These are phyloP conservation scores for Salvelinus sp. DNA, from an alignment of 2,113 vertebrate species.

Conservation along the genomic window DNA sequence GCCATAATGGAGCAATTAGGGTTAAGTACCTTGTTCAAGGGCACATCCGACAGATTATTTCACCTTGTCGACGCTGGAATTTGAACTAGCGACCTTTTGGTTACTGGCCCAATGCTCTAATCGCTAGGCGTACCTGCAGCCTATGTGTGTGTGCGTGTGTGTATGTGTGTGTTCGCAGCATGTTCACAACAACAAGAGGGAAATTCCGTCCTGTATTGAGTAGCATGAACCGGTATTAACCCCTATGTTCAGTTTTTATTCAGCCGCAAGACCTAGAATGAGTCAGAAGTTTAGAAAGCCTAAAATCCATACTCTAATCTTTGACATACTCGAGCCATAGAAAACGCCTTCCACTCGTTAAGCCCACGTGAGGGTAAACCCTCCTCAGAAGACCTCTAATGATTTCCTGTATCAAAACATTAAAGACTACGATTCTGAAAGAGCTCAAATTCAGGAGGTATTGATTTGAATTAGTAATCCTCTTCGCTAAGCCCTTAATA, in stretches of 20 bases:
- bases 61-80: too few relatives aligned
- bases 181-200: neutral
- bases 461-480: slow-evolving; percentile 40
- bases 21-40: too few relatives aligned
- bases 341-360: neutral
- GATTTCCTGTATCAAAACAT: slow-evolving; percentile 13
- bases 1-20: too few relatives aligned
- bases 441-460: slow-evolving; percentile 19
- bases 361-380: neutral
- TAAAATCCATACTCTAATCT: neutral
- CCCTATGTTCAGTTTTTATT: slow-evolving; percentile 2
- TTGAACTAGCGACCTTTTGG: too few relatives aligned
- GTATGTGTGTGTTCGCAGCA: neutral
- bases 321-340: neutral
- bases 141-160: neutral
- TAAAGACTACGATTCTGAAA: slow-evolving; percentile 7
- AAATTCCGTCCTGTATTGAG: slow-evolving; percentile 2
- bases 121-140: neutral
- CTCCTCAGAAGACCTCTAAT: neutral
- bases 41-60: too few relatives aligned
- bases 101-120: too few relatives aligned
- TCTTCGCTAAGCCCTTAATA: slow-evolving; percentile 30
- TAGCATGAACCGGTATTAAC: slow-evolving; percentile 15
- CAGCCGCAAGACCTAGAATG: slow-evolving; percentile 8
- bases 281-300: neutral